Percentiles rank a stretch among this genome's conserved stretches.
Conservation (phyloP, 2,113 vertebrate species). For the Gambusia affinis region DNA sequence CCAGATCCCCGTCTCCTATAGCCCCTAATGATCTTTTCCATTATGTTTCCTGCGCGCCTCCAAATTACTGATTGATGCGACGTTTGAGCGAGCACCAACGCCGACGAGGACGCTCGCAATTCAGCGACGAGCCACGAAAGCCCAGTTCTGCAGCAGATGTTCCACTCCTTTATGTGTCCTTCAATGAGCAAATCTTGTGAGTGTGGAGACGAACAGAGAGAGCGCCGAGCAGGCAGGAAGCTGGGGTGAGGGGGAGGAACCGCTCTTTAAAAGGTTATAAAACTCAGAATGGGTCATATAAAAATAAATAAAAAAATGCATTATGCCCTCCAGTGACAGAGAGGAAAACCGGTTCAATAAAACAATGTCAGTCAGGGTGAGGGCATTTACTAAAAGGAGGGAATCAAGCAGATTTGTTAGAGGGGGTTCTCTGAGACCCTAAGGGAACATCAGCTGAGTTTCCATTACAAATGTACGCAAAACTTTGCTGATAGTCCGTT, state of each 20-base stretch:
- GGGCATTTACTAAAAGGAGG: constrained; percentile 45
- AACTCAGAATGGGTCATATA: constrained; percentile 44
- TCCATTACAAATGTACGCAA: too few relatives aligned
- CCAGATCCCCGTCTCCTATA: constrained; percentile 25
- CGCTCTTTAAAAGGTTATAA: constrained; percentile 43
- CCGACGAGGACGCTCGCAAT: constrained; percentile 27
- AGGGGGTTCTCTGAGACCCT: too few relatives aligned
- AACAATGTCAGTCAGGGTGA: constrained; percentile 56
- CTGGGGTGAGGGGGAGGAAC: constrained; percentile 19
- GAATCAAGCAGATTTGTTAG: neutral
- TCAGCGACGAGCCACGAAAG: constrained; percentile 8
- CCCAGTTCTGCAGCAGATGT: constrained; percentile 41
- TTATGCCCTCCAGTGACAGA: constrained; percentile 23
- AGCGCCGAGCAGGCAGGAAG: constrained; percentile 28
- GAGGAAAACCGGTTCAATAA: constrained; percentile 54
- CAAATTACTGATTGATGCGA: constrained; percentile 41
- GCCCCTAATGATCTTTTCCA: constrained; percentile 32
- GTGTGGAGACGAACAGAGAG: constrained; percentile 35
- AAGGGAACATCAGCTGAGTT: too few relatives aligned
- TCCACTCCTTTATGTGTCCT: constrained; percentile 38
- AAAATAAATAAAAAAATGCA: constrained; percentile 18
- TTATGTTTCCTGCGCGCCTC: constrained; percentile 26
- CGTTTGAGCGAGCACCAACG: constrained; percentile 40
- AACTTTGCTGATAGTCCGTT: too few relatives aligned
- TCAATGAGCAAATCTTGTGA: constrained; percentile 13